Percentiles rank a stretch among this genome's conserved stretches.
Conservation (phyloP, 1,140 invertebrate genomes). For the Drosophila kurseongensis region DNA sequence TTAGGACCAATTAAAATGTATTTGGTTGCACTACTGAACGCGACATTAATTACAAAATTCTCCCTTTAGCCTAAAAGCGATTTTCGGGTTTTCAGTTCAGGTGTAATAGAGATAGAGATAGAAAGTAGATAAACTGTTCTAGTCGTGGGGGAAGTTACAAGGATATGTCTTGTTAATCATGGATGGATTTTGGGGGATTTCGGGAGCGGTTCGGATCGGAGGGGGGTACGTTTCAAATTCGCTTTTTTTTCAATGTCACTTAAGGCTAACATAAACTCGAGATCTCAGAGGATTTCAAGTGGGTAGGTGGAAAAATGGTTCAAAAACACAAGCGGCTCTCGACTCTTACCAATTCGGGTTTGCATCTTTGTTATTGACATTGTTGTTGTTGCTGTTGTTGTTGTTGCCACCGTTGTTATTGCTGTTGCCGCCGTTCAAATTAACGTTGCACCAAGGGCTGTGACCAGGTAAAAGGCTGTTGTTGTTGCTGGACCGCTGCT, state of each 20-base stretch:
- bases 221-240: slow-evolving; percentile 70
- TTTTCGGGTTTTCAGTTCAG: slow-evolving; percentile 64
- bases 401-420: slow-evolving; percentile 30
- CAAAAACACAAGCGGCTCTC: slow-evolving; percentile 53
- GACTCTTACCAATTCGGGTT: slow-evolving; percentile 76
- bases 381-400: slow-evolving; percentile 65
- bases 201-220: slow-evolving; percentile 49
- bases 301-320: slow-evolving; percentile 8
- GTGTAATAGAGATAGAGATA: slow-evolving; percentile 61
- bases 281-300: slow-evolving; percentile 22
- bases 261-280: slow-evolving; percentile 68
- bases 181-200: slow-evolving; percentile 25
- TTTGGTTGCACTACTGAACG: slow-evolving; percentile 52
- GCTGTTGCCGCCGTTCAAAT: slow-evolving; percentile 55
- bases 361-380: slow-evolving; percentile 72
- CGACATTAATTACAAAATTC: slow-evolving; percentile 81
- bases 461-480: slow-evolving; percentile 63
- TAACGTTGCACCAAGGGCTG: slow-evolving; percentile 73
- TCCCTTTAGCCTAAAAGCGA: slow-evolving; percentile 83
- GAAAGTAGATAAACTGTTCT: slow-evolving; percentile 74
- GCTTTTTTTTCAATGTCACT: slow-evolving; percentile 74
- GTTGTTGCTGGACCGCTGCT: slow-evolving; percentile 42
- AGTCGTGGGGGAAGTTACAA: slow-evolving; percentile 67
- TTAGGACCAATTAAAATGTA: slow-evolving; percentile 60
- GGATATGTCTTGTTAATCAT: slow-evolving; percentile 63